Conservation (phyloP, 2,888 invertebrate species). For the Taenaris catops region DNA sequence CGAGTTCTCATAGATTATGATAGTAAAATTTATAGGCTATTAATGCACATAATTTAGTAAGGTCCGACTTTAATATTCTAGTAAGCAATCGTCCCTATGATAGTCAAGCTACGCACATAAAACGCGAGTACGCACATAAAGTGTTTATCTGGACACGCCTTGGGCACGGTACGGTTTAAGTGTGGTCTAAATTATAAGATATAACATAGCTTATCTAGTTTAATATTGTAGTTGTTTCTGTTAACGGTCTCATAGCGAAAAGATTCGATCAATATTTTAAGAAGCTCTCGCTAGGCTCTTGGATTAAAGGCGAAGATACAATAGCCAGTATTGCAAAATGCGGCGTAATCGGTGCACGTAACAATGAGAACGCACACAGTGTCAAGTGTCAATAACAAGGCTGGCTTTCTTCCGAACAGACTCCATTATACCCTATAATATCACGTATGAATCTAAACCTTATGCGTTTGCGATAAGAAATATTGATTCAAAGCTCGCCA, state of each 20-base stretch:
- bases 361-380: conserved; percentile 49
- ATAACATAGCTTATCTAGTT: too few relatives aligned
- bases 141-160: conserved; percentile 62
- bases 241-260: too few relatives aligned
- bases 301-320: too few relatives aligned
- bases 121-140: conserved; percentile 58
- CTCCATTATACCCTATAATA: conserved; percentile 38
- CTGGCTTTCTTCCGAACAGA: conserved; percentile 61
- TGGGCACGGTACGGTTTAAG: conserved; percentile 41
- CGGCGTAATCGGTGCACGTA: too few relatives aligned
- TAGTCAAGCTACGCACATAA: conserved; percentile 58
- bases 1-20: too few relatives aligned
- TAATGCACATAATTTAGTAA: conserved; percentile 15
- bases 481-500: conserved; percentile 3
- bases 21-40: conserved; percentile 13
- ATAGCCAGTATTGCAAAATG: too few relatives aligned
- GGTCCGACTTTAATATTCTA: conserved; percentile 32
- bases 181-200: conserved; percentile 21
- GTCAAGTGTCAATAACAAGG: conserved; percentile 71
- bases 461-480: conserved; percentile 19
- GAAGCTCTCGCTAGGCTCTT: too few relatives aligned
- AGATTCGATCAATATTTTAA: too few relatives aligned
- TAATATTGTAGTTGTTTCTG: too few relatives aligned
- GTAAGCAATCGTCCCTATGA: conserved; percentile 37
- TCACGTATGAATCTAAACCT: conserved; percentile 14